Base-by-base conservation (phyloP, 2,888 invertebrate genomes). In the Rhyacophila evoluta region DNA sequence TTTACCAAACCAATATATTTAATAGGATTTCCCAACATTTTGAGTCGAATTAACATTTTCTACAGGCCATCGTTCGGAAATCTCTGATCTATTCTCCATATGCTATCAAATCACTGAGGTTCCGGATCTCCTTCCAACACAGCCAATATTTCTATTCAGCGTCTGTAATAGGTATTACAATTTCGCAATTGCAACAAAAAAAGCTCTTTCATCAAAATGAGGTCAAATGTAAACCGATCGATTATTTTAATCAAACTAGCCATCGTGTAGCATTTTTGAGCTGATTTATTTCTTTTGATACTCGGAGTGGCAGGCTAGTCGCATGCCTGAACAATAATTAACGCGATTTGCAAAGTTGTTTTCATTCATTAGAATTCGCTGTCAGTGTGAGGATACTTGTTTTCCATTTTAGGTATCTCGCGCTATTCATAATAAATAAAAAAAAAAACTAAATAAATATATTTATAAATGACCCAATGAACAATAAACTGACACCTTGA, bases 151-250 rank as follows among this genome's bases (percentile, higher is more conserved):
- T 25, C 55, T 6, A 19, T 19, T 19, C 25, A 10, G 8, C 8
- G 25, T 55, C 2, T 55, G n/a, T n/a, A n/a, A n/a, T n/a, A n/a
- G n/a, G 10, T 55, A 19, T 19, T 55, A 19, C 1, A 19, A 55
- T 55, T 55, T 55, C 8, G 12, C 19, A 55, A 55, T 55, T 55
- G 55, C 55, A 55, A 55, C 10, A 55, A 55, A 55, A 33, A 55
- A 55, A 15, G 19, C 55, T 55, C 55, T 55, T 55, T 8, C 55
- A 55, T 12, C 55, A 55, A 55, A 33, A 55, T 55, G 15, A 55
- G 55, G 55, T 55, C 55, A 55, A 55, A 55, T 25, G 55, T 25
- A 55, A 55, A 55, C 55, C 55, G 55, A 55, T 55, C 55, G 55
- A 55, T 55, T 55, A 55, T 55, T 19, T 55, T 19, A 55, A 55